These are phyloP conservation scores for Zeus faber DNA, from an alignment of 2,113 vertebrate species.

Conservation along the genomic window DNA sequence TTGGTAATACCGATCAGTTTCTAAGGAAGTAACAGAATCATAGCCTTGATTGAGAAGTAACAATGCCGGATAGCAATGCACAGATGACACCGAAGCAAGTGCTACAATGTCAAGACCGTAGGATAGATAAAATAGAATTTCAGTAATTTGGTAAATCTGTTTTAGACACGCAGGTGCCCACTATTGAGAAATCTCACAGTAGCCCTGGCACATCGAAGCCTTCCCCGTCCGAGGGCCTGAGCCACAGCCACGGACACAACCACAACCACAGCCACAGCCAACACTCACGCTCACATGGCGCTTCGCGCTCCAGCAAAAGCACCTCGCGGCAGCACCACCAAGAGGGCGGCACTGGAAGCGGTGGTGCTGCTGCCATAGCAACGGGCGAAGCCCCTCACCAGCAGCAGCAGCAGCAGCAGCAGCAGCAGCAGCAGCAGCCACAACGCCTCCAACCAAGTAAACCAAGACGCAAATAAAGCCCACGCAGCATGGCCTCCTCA, in stretches of 20 bases:
- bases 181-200: constrained; percentile 98
- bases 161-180: constrained; percentile 93
- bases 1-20: not conserved
- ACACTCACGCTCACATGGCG: constrained; percentile 86
- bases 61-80: constrained; percentile 13
- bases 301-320: constrained; percentile 93
- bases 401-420: constrained; percentile 84
- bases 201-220: constrained; percentile 95
- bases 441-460: constrained; percentile 98
- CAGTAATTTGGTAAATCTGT: constrained; percentile 74
- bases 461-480: constrained; percentile 96
- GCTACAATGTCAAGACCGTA: constrained; percentile 11
- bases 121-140: constrained; percentile 22
- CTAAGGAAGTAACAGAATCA: not conserved
- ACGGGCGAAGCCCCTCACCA: constrained; percentile 85
- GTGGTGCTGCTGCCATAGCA: constrained; percentile 81
- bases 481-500: constrained; percentile 95
- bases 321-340: constrained; percentile 89
- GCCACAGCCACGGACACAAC: constrained; percentile 50
- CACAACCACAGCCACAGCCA: constrained; percentile 62
- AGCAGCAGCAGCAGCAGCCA: constrained; percentile 85
- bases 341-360: constrained; percentile 66
- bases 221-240: constrained; percentile 88
- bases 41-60: constrained; percentile 9
- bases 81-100: not conserved